Base-by-base conservation (phyloP, 2,113 vertebrate genomes). In the Diphyllodes magnificus region DNA sequence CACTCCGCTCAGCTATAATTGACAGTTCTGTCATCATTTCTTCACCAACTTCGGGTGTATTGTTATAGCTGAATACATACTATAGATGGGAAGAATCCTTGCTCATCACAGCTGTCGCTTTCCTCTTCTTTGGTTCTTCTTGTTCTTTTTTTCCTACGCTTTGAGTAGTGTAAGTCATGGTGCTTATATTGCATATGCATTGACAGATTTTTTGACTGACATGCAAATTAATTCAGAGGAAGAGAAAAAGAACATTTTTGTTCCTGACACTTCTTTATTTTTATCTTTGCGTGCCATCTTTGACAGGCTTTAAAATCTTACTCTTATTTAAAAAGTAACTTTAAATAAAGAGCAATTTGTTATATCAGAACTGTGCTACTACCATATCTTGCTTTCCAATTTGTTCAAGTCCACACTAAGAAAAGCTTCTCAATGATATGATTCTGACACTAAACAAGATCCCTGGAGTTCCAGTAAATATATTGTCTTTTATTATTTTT, bases 171-270 rank as follows among this genome's bases (percentile, higher is more conserved):
- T 97, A 98, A 97, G 94, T 94, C 86, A 90, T 96, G 97, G 88
- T 97, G 97, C 86, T 98, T 98, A 97, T 93, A 95, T 90, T 95
- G 95, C 92, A 96, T 94, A 95, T 96, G 96, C 94, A 95, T 93
- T 97, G 97, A 96, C 98, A 98, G 97, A 96, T 97, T 97, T 97
- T 93, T 98, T 98, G 97, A 98, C 95, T 98, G 97, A 97, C 90
- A 75, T 96, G 96, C 93, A 96, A 97, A 98, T 98, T 97, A 97
- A 98, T 97, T 98, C 98, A 97, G 88, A 93, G 90, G 79, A 96
- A 97, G 96, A 95, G 86, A 95, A 97, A 97, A 98, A 97, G 97
- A 97, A 97, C 96, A 97, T 97, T 98, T 98, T 97, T 97, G 94
- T 96, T 93, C 96, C 96, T 97, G 95, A 97, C 13, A 82, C 95